Conservation (phyloP, 2,797 vertebrate genomes). For the Nyctibius grandis region DNA sequence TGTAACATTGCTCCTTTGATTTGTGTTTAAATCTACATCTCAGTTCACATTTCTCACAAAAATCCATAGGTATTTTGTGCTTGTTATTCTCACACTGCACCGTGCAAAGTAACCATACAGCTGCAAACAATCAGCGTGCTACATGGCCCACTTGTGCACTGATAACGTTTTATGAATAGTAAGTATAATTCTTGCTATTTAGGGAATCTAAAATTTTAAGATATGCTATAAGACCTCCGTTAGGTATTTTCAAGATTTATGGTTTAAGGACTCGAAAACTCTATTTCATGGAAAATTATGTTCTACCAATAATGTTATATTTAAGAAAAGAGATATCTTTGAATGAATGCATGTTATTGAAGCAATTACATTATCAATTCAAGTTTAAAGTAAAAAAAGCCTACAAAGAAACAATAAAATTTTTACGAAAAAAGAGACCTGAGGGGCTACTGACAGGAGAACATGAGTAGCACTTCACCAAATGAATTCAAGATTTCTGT, state of each 20-base stretch:
- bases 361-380: background rate
- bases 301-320: background rate
- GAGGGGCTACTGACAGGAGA: background rate
- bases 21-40: background rate
- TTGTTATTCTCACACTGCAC: conserved; percentile 4
- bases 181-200: conserved; percentile 26
- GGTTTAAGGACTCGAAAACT: background rate
- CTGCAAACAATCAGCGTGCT: conserved; percentile 54
- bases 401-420: background rate
- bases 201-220: conserved; percentile 9
- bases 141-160: background rate
- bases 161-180: conserved; percentile 14
- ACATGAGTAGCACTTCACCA: background rate
- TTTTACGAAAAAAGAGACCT: background rate
- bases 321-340: background rate
- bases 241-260: background rate
- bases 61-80: conserved; percentile 30
- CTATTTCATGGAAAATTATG: background rate
- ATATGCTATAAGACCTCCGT: conserved; percentile 10
- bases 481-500: background rate
- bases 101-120: conserved; percentile 17
- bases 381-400: background rate
- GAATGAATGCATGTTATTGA: background rate
- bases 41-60: background rate
- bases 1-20: background rate